Percentiles rank a stretch among this genome's conserved stretches.
phyloP scores from a whole-genome alignment of 1,140 invertebrate genomes.

The Cyrtorhinus lividipennis region DNA sequence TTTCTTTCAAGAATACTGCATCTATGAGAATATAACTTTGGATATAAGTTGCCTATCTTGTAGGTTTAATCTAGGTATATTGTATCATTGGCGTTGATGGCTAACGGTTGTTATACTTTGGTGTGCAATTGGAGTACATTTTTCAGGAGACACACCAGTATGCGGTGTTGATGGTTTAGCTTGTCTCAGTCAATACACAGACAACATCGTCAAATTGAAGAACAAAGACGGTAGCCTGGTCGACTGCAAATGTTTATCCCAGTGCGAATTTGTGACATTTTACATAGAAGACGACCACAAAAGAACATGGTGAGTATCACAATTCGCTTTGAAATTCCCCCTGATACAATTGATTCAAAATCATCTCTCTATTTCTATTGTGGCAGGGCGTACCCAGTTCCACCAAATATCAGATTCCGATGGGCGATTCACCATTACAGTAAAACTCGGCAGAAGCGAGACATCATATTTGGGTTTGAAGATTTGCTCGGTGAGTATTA shows the following conservation, averaged over 20 bases:
- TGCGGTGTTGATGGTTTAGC: slow-evolving; percentile 31
- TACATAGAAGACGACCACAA: slow-evolving; percentile 27
- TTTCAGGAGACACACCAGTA: slow-evolving; percentile 23
- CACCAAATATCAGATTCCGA: slow-evolving; percentile 24
- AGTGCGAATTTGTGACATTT: slow-evolving; percentile 31
- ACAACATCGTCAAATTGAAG: slow-evolving; percentile 21
- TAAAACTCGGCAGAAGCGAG: slow-evolving; percentile 33
- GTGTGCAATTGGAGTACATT: too few relatives aligned
- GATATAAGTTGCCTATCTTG: too few relatives aligned
- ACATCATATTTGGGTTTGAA: slow-evolving; percentile 41
- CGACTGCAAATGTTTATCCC: slow-evolving; percentile 29
- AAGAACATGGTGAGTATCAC: slow-evolving; percentile 30
- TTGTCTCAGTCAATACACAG: slow-evolving; percentile 27
- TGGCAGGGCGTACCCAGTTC: slow-evolving; percentile 25
- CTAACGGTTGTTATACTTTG: too few relatives aligned
- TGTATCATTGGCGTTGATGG: too few relatives aligned
- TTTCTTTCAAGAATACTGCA: too few relatives aligned
- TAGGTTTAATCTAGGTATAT: too few relatives aligned
- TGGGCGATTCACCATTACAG: slow-evolving; percentile 27
- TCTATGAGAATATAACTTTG: too few relatives aligned
- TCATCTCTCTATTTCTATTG: not conserved
- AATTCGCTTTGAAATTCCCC: too few relatives aligned
- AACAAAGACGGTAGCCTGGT: slow-evolving; percentile 11
- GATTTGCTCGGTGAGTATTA: slow-evolving; percentile 31
- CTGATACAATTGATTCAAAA: not conserved